phyloP scores from a whole-genome alignment of 2,888 invertebrate genomes.

The Dendrolimus pini region DNA sequence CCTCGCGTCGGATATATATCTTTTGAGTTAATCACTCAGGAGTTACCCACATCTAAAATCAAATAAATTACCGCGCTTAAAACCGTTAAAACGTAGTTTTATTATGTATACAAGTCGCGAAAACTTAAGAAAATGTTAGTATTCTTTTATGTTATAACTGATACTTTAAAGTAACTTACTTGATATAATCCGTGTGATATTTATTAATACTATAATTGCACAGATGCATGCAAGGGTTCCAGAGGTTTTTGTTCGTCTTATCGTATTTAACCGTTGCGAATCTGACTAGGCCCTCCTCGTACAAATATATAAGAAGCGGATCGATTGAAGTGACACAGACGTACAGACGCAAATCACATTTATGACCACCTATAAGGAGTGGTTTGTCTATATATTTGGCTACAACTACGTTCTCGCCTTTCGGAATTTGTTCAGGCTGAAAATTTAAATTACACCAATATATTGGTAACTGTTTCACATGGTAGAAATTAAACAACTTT shows the following conservation, averaged over 20 bases:
- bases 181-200: slow-evolving; percentile 96
- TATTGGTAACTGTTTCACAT: too few relatives aligned
- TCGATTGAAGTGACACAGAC: slow-evolving; percentile 96
- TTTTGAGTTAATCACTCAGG: too few relatives aligned
- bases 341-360: slow-evolving; percentile 97
- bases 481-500: too few relatives aligned
- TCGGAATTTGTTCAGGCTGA: slow-evolving; percentile 92
- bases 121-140: too few relatives aligned
- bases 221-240: slow-evolving; percentile 97
- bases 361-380: slow-evolving; percentile 92
- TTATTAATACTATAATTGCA: slow-evolving; percentile 99
- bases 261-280: slow-evolving; percentile 98
- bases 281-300: slow-evolving; percentile 96
- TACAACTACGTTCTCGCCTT: slow-evolving; percentile 93
- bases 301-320: slow-evolving; percentile 94
- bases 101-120: too few relatives aligned
- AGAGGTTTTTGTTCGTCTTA: slow-evolving; percentile 92
- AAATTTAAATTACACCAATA: slow-evolving; percentile 20
- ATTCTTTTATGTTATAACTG: too few relatives aligned
- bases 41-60: too few relatives aligned
- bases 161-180: slow-evolving; percentile 75
- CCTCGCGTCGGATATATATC: too few relatives aligned
- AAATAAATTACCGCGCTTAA: too few relatives aligned
- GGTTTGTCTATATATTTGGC: slow-evolving; percentile 93
- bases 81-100: too few relatives aligned